phyloP scores from a whole-genome alignment of 2,888 invertebrate species.

The Stenchaetothrips biformis region DNA sequence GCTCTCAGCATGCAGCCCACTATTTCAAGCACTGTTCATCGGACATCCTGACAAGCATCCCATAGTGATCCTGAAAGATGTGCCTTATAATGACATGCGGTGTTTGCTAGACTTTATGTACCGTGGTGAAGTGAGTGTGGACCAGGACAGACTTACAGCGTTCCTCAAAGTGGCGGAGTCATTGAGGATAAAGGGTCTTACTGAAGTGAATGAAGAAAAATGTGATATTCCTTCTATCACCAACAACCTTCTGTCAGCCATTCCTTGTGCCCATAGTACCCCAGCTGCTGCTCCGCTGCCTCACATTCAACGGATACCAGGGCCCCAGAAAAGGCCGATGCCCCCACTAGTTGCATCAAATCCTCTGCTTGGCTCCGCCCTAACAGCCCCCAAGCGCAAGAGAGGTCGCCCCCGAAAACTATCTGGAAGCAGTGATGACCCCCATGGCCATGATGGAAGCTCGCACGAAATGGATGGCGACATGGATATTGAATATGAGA shows the following conservation, averaged over 20 bases:
- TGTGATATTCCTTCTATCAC: conserved; percentile 69
- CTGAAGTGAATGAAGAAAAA: conserved; percentile 87
- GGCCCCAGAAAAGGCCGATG: conserved; percentile 49
- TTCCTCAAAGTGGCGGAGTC: conserved; percentile 85
- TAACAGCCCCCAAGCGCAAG: conserved; percentile 82
- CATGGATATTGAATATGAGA: conserved; percentile 26
- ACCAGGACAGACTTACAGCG: conserved; percentile 81
- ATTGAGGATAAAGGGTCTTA: conserved; percentile 78
- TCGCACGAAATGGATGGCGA: conserved; percentile 26
- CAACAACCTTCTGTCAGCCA: conserved; percentile 56
- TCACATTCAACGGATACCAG: conserved; percentile 66
- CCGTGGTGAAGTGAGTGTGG: conserved; percentile 85
- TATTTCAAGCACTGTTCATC: conserved; percentile 83
- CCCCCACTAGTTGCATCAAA: conserved; percentile 54
- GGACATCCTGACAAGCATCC: conserved; percentile 90
- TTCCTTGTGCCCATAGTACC: conserved; percentile 31
- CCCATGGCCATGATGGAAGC: not conserved
- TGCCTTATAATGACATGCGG: conserved; percentile 85
- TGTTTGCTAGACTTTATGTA: conserved; percentile 89
- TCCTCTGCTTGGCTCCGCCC: conserved; percentile 72
- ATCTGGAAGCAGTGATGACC: conserved; percentile 58
- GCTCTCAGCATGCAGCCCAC: conserved; percentile 89
- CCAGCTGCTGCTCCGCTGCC: conserved; percentile 55
- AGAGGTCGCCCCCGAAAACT: conserved; percentile 81
- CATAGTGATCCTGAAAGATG: conserved; percentile 87